phyloP scores from a whole-genome alignment of 2,888 invertebrate genomes.

The Andrena bucephala region DNA sequence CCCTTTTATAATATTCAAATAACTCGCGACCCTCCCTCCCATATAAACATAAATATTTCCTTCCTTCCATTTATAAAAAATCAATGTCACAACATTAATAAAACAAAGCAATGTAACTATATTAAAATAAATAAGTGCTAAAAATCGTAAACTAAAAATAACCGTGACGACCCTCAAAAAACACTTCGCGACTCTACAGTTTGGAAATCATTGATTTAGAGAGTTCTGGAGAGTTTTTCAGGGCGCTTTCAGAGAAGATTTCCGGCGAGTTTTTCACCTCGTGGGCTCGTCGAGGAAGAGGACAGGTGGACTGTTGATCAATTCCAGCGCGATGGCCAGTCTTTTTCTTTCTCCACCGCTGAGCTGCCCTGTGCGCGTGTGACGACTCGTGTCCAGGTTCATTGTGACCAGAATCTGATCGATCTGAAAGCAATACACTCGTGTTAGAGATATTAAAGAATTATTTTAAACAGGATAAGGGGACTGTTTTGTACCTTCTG shows the following conservation, averaged over 20 bases:
- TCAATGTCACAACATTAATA: too few species aligned
- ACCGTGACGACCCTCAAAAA: too few species aligned
- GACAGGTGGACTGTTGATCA: slow-evolving; percentile 96
- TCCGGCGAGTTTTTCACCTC: slow-evolving; percentile 87
- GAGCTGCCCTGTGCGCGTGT: slow-evolving; percentile 90
- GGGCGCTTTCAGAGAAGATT: not conserved
- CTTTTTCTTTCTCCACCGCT: slow-evolving; percentile 97
- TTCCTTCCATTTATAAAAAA: too few species aligned
- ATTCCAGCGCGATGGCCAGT: slow-evolving; percentile 95
- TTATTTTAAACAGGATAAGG: not conserved
- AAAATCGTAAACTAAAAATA: too few species aligned
- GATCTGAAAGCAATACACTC: slow-evolving; percentile 87
- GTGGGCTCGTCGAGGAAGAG: slow-evolving; percentile 98
- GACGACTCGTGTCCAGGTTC: slow-evolving; percentile 88
- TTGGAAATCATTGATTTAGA: too few species aligned
- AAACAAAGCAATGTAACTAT: too few species aligned
- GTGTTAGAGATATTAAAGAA: not conserved
- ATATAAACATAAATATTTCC: too few species aligned
- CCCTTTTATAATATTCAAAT: too few species aligned
- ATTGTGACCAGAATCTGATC: slow-evolving; percentile 92
- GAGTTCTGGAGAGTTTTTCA: too few species aligned
- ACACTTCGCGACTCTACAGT: too few species aligned
- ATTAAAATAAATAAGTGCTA: too few species aligned
- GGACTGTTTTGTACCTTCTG: slow-evolving; percentile 86
- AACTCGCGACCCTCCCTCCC: too few species aligned